Evolutionary conservation across 2,113 vertebrate genomes (phyloP).

Genomic region (Gallinago jamesoni): DNA sequence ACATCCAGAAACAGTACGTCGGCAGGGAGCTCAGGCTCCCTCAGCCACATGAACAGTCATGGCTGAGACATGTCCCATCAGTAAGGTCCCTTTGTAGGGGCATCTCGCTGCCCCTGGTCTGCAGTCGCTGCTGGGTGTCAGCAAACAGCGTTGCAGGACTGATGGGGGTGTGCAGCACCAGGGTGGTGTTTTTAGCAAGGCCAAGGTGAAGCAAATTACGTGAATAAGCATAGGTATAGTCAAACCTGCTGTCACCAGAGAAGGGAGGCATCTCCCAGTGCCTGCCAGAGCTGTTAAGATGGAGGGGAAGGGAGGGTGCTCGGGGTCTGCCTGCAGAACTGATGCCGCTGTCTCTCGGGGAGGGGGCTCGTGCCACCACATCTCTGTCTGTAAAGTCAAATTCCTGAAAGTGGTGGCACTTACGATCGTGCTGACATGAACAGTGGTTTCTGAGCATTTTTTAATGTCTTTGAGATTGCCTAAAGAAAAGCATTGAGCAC

Average conservation of each 20-base stretch:
- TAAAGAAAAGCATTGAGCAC: background rate
- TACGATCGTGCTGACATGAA: background rate
- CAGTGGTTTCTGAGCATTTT: background rate
- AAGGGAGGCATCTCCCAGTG: background rate
- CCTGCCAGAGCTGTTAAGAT: background rate
- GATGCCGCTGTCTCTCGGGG: background rate
- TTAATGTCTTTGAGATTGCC: background rate
- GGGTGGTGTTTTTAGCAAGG: background rate
- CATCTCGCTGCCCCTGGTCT: fast-evolving
- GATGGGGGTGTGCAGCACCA: background rate
- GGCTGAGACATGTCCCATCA: fast-evolving
- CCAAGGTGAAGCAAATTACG: background rate
- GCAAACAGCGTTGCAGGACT: background rate
- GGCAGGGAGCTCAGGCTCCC: background rate
- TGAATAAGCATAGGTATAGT: background rate
- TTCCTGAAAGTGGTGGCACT: background rate
- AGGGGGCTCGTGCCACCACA: fast-evolving
- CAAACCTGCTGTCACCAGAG: background rate
- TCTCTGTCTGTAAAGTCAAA: background rate
- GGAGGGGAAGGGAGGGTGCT: background rate
- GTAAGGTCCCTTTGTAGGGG: background rate
- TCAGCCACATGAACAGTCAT: fast-evolving
- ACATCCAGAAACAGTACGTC: fast-evolving
- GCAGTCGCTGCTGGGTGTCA: background rate
- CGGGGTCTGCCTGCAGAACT: background rate